Evolutionary conservation across 1,140 invertebrate species (phyloP).

Genomic region (Caenorhabditis brenneri): DNA sequence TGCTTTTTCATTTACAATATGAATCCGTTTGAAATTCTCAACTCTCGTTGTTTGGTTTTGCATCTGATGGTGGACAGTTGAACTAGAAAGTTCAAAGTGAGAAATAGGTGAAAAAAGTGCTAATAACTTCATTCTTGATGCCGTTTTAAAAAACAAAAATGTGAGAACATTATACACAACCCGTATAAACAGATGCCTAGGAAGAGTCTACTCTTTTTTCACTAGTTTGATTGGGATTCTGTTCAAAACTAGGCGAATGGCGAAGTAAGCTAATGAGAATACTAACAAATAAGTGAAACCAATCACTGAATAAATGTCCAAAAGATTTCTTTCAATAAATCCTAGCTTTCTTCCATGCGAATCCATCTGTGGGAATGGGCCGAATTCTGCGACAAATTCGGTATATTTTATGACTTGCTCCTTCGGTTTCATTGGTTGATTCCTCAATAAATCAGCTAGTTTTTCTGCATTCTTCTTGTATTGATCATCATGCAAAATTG

Average conservation of each 20-base stretch:
- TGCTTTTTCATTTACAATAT: no score
- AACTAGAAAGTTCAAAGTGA: no score
- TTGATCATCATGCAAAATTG: slow-evolving; percentile 43
- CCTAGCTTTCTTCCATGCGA: slow-evolving; percentile 19
- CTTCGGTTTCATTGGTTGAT: slow-evolving; percentile 41
- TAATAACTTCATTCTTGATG: no score
- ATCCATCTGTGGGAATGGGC: slow-evolving; percentile 31
- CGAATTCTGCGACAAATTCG: slow-evolving; percentile 47
- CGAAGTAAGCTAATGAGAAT: neutral
- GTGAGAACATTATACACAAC: neutral
- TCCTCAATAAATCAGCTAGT: slow-evolving; percentile 23
- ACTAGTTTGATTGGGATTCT: neutral
- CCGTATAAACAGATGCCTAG: neutral
- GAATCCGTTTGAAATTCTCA: no score
- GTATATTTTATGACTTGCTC: slow-evolving; percentile 32
- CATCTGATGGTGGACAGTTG: no score
- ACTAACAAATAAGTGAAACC: neutral
- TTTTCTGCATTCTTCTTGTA: neutral
- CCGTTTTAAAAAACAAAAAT: neutral
- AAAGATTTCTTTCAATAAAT: slow-evolving; percentile 8
- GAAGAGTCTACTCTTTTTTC: neutral
- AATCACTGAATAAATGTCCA: neutral
- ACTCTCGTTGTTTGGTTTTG: no score
- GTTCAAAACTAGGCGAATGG: neutral
- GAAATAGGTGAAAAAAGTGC: no score